phyloP scores from a whole-genome alignment of 2,797 vertebrate genomes.

The Garrulus glandarius region DNA sequence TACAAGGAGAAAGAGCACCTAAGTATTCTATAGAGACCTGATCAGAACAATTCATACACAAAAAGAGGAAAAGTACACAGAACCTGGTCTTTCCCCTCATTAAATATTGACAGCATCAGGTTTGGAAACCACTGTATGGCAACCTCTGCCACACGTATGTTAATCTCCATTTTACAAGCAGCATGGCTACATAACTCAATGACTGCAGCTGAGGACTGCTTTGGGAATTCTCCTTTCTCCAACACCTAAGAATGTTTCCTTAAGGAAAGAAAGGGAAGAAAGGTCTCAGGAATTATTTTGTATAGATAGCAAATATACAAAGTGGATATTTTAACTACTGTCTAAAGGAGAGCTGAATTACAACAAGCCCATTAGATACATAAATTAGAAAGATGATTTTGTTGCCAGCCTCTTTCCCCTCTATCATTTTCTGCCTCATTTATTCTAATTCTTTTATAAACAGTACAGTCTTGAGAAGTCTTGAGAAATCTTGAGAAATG shows the following conservation, averaged over 20 bases:
- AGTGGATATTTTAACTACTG: background rate
- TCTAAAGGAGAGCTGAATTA: background rate
- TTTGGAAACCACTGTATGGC: background rate
- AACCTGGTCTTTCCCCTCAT: background rate
- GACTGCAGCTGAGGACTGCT: background rate
- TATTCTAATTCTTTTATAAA: background rate
- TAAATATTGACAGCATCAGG: background rate
- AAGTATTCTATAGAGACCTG: background rate
- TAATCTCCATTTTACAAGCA: background rate
- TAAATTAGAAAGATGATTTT: background rate
- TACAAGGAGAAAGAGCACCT: background rate
- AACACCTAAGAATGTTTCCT: background rate
- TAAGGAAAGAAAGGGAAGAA: background rate
- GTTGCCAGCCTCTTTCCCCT: background rate
- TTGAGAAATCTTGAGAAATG: background rate
- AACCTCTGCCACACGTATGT: background rate
- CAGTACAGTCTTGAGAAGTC: background rate
- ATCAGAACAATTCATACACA: background rate
- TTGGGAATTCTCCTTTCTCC: background rate
- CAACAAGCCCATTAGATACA: background rate
- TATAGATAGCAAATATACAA: background rate
- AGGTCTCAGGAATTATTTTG: background rate
- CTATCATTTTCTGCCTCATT: background rate
- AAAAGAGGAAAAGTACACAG: background rate
- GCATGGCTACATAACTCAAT: accelerated